These are phyloP conservation scores for Rhadinocentrus ornatus DNA, from an alignment of 2,797 vertebrate genomes.

Conservation along the genomic window DNA sequence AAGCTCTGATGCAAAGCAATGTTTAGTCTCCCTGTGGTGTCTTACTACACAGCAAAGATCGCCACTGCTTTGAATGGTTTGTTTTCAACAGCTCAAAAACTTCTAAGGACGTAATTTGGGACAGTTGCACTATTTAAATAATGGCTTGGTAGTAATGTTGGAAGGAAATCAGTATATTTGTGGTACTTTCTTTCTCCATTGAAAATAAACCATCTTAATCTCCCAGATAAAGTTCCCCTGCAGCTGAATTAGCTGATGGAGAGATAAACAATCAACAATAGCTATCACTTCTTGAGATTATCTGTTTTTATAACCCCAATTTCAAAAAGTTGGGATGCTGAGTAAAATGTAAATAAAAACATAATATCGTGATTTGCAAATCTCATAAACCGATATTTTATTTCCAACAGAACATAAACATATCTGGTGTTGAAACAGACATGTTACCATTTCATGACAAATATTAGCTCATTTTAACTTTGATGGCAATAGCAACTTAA, in stretches of 20 bases:
- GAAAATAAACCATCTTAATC: slow-evolving; percentile 37
- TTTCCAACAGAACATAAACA: too few relatives aligned
- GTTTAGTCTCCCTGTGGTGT: slow-evolving; percentile 5
- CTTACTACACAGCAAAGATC: slow-evolving; percentile 18
- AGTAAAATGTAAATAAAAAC: too few relatives aligned
- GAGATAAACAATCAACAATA: neutral
- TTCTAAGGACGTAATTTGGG: slow-evolving; percentile 8
- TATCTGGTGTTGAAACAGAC: too few relatives aligned
- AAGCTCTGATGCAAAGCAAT: slow-evolving; percentile 24
- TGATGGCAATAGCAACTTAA: neutral
- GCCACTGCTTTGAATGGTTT: slow-evolving; percentile 23
- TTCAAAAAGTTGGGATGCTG: too few relatives aligned
- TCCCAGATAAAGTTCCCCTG: slow-evolving; percentile 27
- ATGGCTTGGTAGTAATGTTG: slow-evolving; percentile 28
- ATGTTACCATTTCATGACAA: neutral
- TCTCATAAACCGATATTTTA: too few relatives aligned
- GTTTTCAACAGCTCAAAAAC: slow-evolving; percentile 13
- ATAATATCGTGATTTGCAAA: too few relatives aligned
- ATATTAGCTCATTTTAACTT: neutral
- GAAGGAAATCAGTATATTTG: slow-evolving; percentile 7
- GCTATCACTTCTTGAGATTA: too few relatives aligned
- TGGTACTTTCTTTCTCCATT: slow-evolving; percentile 38
- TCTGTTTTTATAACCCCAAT: too few relatives aligned
- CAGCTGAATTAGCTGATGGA: neutral
- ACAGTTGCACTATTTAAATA: slow-evolving; percentile 42